Evolutionary conservation across 2,888 invertebrate genomes (phyloP).

Genomic region (Meiosimyza decipiens): DNA sequence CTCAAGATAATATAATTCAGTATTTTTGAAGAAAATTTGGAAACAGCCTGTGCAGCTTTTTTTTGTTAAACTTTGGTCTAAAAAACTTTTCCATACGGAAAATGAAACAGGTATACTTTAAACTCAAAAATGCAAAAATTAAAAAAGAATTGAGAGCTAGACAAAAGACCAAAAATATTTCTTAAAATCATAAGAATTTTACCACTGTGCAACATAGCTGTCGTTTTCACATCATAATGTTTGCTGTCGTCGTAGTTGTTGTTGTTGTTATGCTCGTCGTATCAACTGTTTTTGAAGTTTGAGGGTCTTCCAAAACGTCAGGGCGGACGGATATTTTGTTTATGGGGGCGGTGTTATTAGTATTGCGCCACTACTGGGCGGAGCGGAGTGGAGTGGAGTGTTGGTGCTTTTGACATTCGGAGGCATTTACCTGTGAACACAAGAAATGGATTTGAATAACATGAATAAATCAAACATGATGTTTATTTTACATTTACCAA

Average conservation of each 20-base stretch:
- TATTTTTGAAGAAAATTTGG: too few relatives aligned
- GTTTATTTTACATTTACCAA: constrained; percentile 17
- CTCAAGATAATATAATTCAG: too few relatives aligned
- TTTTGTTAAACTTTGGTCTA: too few relatives aligned
- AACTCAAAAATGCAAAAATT: not conserved
- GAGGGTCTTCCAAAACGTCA: not conserved
- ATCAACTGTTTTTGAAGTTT: not conserved
- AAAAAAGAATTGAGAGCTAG: not conserved
- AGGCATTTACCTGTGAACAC: constrained; percentile 40
- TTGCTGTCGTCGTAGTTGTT: constrained; percentile 24
- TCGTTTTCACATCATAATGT: constrained; percentile 35
- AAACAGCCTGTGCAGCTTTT: too few relatives aligned
- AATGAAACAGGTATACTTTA: too few relatives aligned
- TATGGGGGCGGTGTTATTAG: not conserved
- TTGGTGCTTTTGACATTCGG: constrained; percentile 14
- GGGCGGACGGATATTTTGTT: not conserved
- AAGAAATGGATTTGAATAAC: constrained; percentile 50
- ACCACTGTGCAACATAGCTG: constrained; percentile 20
- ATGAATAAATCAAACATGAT: constrained; percentile 47
- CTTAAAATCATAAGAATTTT: not conserved
- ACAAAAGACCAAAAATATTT: not conserved
- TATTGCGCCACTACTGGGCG: not conserved
- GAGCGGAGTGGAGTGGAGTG: not conserved
- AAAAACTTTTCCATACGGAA: too few relatives aligned
- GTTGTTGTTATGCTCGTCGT: constrained; percentile 4